These are phyloP conservation scores for Thamnophis elegans DNA, from an alignment of 2,797 vertebrate genomes.

Conservation along the genomic window DNA sequence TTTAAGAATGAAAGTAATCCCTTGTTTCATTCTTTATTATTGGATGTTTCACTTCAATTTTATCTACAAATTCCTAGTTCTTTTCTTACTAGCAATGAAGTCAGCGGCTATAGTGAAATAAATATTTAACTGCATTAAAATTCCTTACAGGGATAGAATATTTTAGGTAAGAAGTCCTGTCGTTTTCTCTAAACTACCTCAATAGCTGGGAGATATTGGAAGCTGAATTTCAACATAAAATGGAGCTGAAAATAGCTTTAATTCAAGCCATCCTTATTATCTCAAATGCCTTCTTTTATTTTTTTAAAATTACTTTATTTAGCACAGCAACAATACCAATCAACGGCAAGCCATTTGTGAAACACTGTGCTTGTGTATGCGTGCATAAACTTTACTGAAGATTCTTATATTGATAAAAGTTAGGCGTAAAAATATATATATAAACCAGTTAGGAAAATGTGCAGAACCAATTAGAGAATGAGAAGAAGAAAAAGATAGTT, in stretches of 20 bases:
- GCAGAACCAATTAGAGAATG: not conserved
- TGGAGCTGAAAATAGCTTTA: not conserved
- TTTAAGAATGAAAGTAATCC: not conserved
- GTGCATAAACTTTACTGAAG: not conserved
- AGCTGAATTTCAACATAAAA: not conserved
- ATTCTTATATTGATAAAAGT: not conserved
- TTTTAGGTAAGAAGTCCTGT: not conserved
- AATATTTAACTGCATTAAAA: not conserved
- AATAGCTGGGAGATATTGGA: not conserved
- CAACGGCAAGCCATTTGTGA: conserved; percentile 17
- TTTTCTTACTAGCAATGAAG: not conserved
- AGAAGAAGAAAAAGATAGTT: not conserved
- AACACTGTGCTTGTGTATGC: not conserved
- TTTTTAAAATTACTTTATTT: conserved; percentile 38
- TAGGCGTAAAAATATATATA: not conserved
- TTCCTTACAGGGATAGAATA: not conserved
- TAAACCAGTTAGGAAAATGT: not conserved
- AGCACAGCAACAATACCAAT: conserved; percentile 21
- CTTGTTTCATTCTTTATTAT: not conserved
- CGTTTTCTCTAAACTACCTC: not conserved
- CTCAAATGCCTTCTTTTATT: not conserved
- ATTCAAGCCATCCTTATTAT: not conserved
- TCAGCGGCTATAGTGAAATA: not conserved
- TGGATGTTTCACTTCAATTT: not conserved
- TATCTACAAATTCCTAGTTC: not conserved